phyloP scores from a whole-genome alignment of 2,888 invertebrate genomes.

The Eretmocerus hayati region DNA sequence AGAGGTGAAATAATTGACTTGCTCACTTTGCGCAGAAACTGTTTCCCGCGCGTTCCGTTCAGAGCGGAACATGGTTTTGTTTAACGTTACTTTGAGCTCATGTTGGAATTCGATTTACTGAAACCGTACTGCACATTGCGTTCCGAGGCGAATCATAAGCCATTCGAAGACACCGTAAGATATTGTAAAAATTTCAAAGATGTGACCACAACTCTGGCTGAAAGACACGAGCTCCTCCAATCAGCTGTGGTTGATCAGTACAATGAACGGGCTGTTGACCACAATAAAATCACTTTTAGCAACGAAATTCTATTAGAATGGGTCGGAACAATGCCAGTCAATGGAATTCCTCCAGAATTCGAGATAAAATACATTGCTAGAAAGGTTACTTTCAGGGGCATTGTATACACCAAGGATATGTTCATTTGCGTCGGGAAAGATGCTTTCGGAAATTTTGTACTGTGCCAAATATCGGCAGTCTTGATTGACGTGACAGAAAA shows the following conservation, averaged over 20 bases:
- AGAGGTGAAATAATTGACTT: neutral
- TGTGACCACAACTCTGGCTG: constrained; percentile 12
- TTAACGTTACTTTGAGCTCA: constrained; percentile 18
- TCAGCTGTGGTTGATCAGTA: neutral
- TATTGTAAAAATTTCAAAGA: constrained; percentile 25
- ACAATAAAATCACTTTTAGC: neutral
- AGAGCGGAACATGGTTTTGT: constrained; percentile 25
- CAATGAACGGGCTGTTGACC: no score
- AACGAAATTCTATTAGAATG: neutral
- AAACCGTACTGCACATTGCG: constrained; percentile 22
- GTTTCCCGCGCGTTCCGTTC: neutral
- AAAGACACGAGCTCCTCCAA: constrained; percentile 15
- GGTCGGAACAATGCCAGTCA: neutral
- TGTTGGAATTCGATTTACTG: constrained; percentile 19
- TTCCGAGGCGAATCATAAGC: constrained; percentile 27
- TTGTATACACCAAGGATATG: neutral
- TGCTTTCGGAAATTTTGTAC: constrained; percentile 1
- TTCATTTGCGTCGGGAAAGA: neutral
- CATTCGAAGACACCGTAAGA: constrained; percentile 23
- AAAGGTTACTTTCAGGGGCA: neutral
- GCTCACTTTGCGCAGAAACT: neutral
- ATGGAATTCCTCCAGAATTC: neutral
- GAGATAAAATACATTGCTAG: neutral
- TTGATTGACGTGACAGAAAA: neutral
- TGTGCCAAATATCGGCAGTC: neutral